Base-by-base conservation (phyloP, 2,888 invertebrate species). In the Corythucha ciliata region DNA sequence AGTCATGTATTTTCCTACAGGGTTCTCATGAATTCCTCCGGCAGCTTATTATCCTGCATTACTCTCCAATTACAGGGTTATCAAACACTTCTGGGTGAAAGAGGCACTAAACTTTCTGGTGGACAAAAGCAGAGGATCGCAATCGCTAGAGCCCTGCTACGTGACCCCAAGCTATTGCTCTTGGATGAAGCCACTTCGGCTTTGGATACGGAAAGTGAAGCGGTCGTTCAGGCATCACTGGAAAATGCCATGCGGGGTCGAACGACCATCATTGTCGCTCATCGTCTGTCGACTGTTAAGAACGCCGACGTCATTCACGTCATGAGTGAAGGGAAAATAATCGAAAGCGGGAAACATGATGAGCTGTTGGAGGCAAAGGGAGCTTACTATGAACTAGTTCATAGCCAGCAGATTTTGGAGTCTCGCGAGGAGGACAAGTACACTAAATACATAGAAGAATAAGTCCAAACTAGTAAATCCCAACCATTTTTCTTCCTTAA, bases 111-210 rank as follows among this genome's bases (percentile, higher is more conserved):
- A n/a, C n/a, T n/a, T n/a, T n/a, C 83, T 0, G 90, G 89, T 14
- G 90, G 90, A 0, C 90, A 91, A 67, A 90, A 90, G 64, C 91
- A 91, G 67, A 73, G 89, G 53, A 83, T 91, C 37, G 91, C 91
- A 1, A 91, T 92, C 60, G 92, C 92, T 0, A 73, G 92, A 53
- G 90, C 91, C 0, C 69, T 92, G 10, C 76, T 92, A 2, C 73
- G 84, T 33, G 76, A 86, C 64, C 91, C 91, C 0, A 75, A 77
- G 52, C 83, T 92, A 57, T 68, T 87, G 24, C 69, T 87, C 2
- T 66, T 87, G 18, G 91, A 91, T 61, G 91, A 91, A 68, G 91
- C 90, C 0, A 92, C 92, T 1, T 89, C 88, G 1, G 90, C 91
- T 0, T 72, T 91, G 16, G 91, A 91, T 65, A 83, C 83, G 0